phyloP scores from a whole-genome alignment of 2,113 vertebrate genomes.

The Protobothrops mucrosquamatus region DNA sequence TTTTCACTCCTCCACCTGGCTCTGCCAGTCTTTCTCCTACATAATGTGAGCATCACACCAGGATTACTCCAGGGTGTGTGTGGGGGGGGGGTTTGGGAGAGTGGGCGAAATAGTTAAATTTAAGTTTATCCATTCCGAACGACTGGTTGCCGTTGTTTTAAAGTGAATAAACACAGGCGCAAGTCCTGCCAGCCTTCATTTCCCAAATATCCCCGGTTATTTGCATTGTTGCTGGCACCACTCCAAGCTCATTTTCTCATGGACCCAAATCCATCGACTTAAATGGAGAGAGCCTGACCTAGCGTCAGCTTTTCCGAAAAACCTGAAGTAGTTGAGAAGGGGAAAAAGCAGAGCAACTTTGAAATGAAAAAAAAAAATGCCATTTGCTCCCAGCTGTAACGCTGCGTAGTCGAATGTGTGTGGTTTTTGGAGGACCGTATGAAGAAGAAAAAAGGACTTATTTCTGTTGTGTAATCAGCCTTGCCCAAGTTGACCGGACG shows the following conservation, averaged over 20 bases:
- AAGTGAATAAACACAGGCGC: neutral
- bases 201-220: neutral
- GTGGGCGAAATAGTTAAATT: neutral
- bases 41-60: neutral
- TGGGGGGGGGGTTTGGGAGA: too few species aligned
- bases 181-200: neutral
- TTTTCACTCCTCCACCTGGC: neutral
- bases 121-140: neutral
- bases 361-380: neutral
- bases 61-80: neutral
- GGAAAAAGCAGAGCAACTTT: neutral
- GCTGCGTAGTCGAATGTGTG: neutral
- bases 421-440: conserved; percentile 15
- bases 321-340: neutral
- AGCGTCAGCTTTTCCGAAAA: neutral
- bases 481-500: conserved; percentile 56
- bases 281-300: neutral
- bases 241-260: neutral
- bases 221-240: neutral
- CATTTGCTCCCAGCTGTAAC: neutral
- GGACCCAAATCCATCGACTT: neutral
- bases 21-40: neutral
- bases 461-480: conserved; percentile 44
- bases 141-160: neutral
- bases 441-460: conserved; percentile 32